Base-by-base conservation (phyloP, 2,113 vertebrate species). In the Condylura cristata region DNA sequence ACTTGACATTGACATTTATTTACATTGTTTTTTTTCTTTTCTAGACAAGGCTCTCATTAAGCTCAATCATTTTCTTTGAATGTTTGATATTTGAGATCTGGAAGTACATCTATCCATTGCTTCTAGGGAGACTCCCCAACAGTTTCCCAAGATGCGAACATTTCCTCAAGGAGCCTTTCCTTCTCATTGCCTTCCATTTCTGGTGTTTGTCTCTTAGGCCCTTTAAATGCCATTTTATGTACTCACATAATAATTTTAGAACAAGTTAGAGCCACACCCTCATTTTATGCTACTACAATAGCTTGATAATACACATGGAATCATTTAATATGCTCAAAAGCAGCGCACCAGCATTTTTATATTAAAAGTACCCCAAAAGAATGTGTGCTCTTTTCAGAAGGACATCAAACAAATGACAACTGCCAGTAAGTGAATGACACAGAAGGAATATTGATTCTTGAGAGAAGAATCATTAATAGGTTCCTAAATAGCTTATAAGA, bases 291-390 rank as follows among this genome's bases (percentile, higher is more conserved):
- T 85, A 81, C 79, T 51, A 70, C 39, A 85, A 90, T 60, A 93
- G 81, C 56, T 81, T 95, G 90, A 93, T 95, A 93, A 83, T 91
- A 92, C 72, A 95, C 76, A 78, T 95, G 92, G 66, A 92, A 96
- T 17, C 58, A 90, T 85, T 95, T 95, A 90, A 74, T 85, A 85
- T 82, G 66, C 61, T 87, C 70, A 86, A 93, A 93, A 89, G 70
- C 28, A 91, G 78, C 94, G 71, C 22, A 89, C 48, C 79, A 95
- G 39, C 71, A 72, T 63, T 92, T 93, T 93, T 90, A 85, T 90
- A 91, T 79, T 95, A 80, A 86, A 88, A 88, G 37, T 61, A 93
- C 24, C 74, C 56, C 79, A 91, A 90, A 96, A 78, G 51, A 95
- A 80, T 85, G 96, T 65, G 53, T 68, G 30, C 60, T 91, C 70